Base-by-base conservation (phyloP, 2,113 vertebrate genomes). In the Boulengeromyrus knoepffleri region DNA sequence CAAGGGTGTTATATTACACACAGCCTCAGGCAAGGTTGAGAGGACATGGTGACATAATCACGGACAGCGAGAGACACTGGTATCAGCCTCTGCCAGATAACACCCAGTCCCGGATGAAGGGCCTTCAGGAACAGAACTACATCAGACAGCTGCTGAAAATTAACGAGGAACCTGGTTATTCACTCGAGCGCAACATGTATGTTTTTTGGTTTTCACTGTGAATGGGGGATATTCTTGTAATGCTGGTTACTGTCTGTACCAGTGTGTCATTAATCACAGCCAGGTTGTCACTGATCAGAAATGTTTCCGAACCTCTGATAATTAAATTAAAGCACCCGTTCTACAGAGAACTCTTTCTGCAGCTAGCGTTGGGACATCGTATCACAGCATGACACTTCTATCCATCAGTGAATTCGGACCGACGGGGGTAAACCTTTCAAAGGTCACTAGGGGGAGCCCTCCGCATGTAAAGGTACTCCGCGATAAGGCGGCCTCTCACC, bases 11-110 rank as follows among this genome's bases (percentile, higher is more conserved):
- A 53, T 90, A 91, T 93, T 93, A 88, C 91, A 42, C 10, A 36
- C 47, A 53, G 50, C n/a, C 7, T 42, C 45, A 92, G 85, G 90
- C 90, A 91, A 94, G 93, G 94, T 93, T 96, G 94, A 93, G 92
- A 95, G 95, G 93, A 95, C 93, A 93, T 90, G 91, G 91, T 96
- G 95, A 96, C 95, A 96, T 62, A 92, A 92, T 93, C 95, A 89
- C 87, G 88, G 90, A 92, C 93, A 95, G 95, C 94, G 94, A 93
- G 47, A 92, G 93, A 92, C 94, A 88, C 94, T 95, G 87, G 90
- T 95, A 95, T 96, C 95, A 93, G 49, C 0, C 80, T 53, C 89
- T 89, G 17, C 15, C 83, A 93, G 95, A 96, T 96, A 96, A 95
- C 92, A 56, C 89, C 93, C 88, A 94, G 93, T 91, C 93, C 93